Evolutionary conservation across 1,140 invertebrate genomes (phyloP).

Genomic region (Palaemon carinicauda): DNA sequence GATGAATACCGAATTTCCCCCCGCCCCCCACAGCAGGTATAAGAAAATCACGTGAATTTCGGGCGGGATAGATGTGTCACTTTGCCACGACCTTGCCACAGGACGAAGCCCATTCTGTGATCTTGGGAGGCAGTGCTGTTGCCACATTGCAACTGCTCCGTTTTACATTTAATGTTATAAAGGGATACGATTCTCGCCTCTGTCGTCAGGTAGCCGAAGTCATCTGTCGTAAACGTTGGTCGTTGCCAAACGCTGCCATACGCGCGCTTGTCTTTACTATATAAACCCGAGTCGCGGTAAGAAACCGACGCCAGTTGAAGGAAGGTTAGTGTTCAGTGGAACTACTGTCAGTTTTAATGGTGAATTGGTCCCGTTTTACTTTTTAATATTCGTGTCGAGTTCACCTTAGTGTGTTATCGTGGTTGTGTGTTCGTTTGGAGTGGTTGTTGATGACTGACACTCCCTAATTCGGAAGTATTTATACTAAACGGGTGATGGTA

Average conservation of each 20-base stretch:
- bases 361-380: background rate
- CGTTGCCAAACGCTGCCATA: background rate
- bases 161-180: constrained; percentile 2
- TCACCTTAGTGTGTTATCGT: too few relatives aligned
- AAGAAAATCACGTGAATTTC: background rate
- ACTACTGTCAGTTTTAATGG: background rate
- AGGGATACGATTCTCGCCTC: background rate
- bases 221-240: background rate
- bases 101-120: background rate
- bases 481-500: too few relatives aligned
- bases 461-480: too few relatives aligned
- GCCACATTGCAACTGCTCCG: background rate
- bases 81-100: constrained; percentile 42
- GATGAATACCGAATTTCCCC: background rate
- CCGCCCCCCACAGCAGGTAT: background rate
- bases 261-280: background rate
- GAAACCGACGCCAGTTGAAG: constrained; percentile 34
- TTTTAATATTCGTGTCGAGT: background rate
- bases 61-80: constrained; percentile 20
- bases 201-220: background rate
- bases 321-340: background rate
- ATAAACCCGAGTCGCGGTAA: background rate
- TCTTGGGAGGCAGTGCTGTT: too few relatives aligned
- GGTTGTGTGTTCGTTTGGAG: too few relatives aligned
- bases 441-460: too few relatives aligned